A percentile compares a stretch with the other conserved stretches of the same genome.
Conservation (phyloP, 2,888 invertebrate species). For the Dynastes maya region DNA sequence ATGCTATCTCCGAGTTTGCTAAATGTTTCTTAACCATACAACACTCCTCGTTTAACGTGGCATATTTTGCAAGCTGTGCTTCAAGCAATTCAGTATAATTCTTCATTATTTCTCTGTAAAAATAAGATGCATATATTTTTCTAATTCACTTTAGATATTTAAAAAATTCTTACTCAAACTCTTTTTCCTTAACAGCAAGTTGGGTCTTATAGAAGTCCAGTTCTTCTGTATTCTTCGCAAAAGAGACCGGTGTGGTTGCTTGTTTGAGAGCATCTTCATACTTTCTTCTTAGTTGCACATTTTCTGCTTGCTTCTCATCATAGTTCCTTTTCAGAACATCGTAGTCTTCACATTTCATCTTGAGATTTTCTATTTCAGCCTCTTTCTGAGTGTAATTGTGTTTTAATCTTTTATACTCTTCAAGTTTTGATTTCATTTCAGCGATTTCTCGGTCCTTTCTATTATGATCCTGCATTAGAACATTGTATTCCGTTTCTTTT, state of each 20-base stretch:
- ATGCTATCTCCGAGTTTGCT: conserved; percentile 10
- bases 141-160: neutral
- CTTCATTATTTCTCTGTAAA: neutral
- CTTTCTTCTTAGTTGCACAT: neutral
- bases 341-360: neutral
- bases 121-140: neutral
- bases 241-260: neutral
- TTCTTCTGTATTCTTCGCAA: neutral
- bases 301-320: neutral
- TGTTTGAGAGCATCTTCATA: neutral
- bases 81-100: conserved; percentile 1
- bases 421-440: neutral
- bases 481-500: neutral
- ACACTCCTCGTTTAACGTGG: neutral
- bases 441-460: neutral
- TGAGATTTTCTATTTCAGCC: neutral
- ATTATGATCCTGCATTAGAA: neutral
- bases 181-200: neutral
- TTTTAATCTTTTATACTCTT: neutral
- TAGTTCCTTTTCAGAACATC: neutral
- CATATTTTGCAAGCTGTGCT: neutral
- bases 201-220: neutral
- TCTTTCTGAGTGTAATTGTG: neutral
- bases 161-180: conserved; percentile 16
- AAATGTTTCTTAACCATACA: neutral